phyloP scores from a whole-genome alignment of 2,888 invertebrate species.

The Muschampia plurimacula region DNA sequence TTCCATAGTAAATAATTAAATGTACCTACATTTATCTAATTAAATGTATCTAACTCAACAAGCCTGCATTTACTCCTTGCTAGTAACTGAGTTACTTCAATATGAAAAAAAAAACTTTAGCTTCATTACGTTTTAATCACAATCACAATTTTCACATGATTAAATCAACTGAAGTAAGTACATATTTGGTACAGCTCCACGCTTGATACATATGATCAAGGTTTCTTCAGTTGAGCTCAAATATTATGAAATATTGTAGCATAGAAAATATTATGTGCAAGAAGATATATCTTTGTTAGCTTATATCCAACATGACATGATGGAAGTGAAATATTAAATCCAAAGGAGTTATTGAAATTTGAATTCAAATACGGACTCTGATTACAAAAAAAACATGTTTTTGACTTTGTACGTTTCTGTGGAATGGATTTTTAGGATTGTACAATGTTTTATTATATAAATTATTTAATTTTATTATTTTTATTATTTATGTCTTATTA shows the following conservation, averaged over 20 bases:
- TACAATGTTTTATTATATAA: not conserved
- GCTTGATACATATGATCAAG: slow-evolving; percentile 31
- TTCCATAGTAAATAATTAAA: too few relatives aligned
- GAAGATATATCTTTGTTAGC: slow-evolving; percentile 24
- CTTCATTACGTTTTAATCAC: too few relatives aligned
- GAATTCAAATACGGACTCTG: not conserved
- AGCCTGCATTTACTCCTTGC: too few relatives aligned
- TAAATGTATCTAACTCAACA: too few relatives aligned
- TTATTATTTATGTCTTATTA: not conserved
- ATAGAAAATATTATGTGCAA: slow-evolving; percentile 20
- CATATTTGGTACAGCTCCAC: slow-evolving; percentile 2
- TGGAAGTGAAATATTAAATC: slow-evolving; percentile 12
- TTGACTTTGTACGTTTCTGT: not conserved
- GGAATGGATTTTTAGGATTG: not conserved
- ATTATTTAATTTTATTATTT: not conserved
- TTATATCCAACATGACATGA: slow-evolving; percentile 5
- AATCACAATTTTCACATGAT: too few relatives aligned
- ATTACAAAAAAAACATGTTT: not conserved
- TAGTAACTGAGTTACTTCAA: too few relatives aligned
- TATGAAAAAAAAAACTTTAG: too few relatives aligned
- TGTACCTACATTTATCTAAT: too few relatives aligned
- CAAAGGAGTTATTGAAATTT: not conserved
- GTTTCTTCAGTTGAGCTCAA: slow-evolving; percentile 25
- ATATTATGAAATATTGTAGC: slow-evolving; percentile 33
- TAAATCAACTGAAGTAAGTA: not conserved